A percentile compares a stretch with the other conserved stretches of the same genome.
phyloP scores from a whole-genome alignment of 2,113 vertebrate genomes.

The Trogon melanurus region DNA sequence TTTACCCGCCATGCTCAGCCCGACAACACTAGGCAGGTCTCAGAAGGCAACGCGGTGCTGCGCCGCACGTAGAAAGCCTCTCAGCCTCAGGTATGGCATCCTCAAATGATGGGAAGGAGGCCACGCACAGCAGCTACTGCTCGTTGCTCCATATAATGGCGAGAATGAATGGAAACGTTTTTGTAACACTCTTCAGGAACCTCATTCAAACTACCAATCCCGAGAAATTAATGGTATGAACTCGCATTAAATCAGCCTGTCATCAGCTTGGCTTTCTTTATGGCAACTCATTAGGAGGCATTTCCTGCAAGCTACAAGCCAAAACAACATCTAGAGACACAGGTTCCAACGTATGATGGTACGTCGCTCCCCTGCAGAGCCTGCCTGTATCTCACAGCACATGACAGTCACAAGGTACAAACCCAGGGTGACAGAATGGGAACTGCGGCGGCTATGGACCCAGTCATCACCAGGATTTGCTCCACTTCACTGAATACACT shows the following conservation, averaged over 20 bases:
- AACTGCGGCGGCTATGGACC: not conserved
- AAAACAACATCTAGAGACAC: not conserved
- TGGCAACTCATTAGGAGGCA: slow-evolving; percentile 36
- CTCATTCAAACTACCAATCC: slow-evolving; percentile 42
- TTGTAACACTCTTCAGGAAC: slow-evolving; percentile 39
- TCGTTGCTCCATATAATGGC: slow-evolving; percentile 44
- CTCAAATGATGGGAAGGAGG: not conserved
- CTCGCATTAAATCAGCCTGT: slow-evolving; percentile 57
- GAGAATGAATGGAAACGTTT: slow-evolving; percentile 38
- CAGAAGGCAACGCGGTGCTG: not conserved
- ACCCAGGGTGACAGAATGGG: not conserved
- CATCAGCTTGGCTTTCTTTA: slow-evolving; percentile 23
- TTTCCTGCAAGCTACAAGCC: slow-evolving; percentile 44
- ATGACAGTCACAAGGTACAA: not conserved
- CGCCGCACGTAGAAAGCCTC: not conserved
- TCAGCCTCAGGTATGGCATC: not conserved
- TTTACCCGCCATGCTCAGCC: not conserved
- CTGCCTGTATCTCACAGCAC: not conserved
- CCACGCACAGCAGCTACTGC: slow-evolving; percentile 9
- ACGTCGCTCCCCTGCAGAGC: not conserved
- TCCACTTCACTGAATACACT: not conserved
- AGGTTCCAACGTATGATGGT: not conserved
- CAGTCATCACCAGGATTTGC: not conserved
- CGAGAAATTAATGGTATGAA: slow-evolving; percentile 56
- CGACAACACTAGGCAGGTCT: fast-evolving